Conservation (phyloP, 2,797 vertebrate genomes). For the Pantherophis alleghaniensis region DNA sequence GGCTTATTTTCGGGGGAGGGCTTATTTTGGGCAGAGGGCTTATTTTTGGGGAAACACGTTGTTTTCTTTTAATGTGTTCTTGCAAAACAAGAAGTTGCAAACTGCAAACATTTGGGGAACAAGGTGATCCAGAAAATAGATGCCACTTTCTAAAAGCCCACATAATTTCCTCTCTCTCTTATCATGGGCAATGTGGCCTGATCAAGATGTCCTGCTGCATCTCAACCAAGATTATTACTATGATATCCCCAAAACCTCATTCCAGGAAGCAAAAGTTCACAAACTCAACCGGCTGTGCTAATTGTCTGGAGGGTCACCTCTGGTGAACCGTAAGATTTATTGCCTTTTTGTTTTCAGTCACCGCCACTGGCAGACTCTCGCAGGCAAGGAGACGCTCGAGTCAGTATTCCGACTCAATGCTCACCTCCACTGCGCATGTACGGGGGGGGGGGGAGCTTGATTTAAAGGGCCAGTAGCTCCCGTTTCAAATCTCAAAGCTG, state of each 20-base stretch:
- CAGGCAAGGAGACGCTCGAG: not conserved
- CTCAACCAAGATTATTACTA: not conserved
- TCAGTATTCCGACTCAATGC: not conserved
- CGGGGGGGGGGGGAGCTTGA: not conserved
- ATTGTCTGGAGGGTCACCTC: not conserved
- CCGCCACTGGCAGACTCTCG: conserved; percentile 21
- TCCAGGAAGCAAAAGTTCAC: not conserved
- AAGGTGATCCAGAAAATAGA: not conserved
- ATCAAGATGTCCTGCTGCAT: not conserved
- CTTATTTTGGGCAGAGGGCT: not conserved
- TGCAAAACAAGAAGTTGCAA: not conserved
- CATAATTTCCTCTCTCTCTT: not conserved
- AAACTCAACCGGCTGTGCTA: not conserved
- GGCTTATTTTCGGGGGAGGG: too few species aligned
- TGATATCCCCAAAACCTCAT: not conserved
- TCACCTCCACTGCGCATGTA: not conserved
- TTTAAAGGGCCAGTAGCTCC: not conserved
- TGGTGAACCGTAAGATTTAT: not conserved
- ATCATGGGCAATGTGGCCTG: not conserved
- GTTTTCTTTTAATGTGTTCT: not conserved
- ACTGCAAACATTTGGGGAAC: not conserved
- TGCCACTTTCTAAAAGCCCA: not conserved
- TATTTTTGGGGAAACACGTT: too few species aligned
- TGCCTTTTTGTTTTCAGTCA: not conserved
- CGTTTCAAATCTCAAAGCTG: not conserved